phyloP scores from a whole-genome alignment of 2,113 vertebrate species.

The Pitta sordida region DNA sequence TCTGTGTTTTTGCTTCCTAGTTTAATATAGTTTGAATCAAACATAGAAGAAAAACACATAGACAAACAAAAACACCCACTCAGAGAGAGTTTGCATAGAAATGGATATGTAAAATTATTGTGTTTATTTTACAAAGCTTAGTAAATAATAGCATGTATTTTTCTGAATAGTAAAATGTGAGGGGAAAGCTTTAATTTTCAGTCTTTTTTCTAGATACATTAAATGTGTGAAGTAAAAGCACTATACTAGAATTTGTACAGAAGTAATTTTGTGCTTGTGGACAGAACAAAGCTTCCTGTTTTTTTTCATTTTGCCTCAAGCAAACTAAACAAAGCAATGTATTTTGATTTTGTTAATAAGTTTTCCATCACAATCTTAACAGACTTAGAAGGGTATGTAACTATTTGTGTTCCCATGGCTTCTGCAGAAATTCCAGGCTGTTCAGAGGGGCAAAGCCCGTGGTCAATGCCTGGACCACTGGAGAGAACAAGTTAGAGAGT shows the following conservation, averaged over 20 bases:
- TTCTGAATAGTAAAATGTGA: background rate
- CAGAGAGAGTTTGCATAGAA: background rate
- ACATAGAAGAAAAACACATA: background rate
- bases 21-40: background rate
- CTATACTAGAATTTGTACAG: background rate
- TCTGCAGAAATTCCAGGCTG: background rate
- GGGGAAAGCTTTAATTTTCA: background rate
- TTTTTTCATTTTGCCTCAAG: background rate
- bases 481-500: background rate
- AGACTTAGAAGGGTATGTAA: background rate
- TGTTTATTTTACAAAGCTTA: background rate
- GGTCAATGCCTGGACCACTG: background rate
- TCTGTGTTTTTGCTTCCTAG: background rate
- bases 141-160: background rate
- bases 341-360: background rate
- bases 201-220: background rate
- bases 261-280: accelerated
- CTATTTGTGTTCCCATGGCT: background rate
- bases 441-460: background rate
- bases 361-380: background rate
- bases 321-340: background rate
- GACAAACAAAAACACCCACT: background rate
- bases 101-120: background rate
- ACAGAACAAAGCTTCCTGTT: background rate
- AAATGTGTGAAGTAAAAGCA: background rate